A percentile compares a stretch with the other conserved stretches of the same genome.
phyloP scores from a whole-genome alignment of 1,140 invertebrate species.

The Calosoma granatense region DNA sequence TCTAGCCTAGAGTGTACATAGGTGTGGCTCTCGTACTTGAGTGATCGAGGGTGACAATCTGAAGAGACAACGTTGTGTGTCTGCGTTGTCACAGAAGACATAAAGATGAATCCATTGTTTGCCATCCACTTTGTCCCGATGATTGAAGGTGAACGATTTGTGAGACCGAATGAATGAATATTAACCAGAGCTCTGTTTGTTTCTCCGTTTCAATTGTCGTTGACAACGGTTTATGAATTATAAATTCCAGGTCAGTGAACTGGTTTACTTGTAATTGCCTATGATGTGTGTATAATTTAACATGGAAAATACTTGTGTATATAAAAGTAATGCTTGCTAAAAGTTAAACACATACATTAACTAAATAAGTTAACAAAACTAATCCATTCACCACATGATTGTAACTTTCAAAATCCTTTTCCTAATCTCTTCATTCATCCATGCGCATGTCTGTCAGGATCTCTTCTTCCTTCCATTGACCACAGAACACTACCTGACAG shows the following conservation, averaged over 20 bases:
- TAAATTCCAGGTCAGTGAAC: neutral
- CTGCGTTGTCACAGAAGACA: no score
- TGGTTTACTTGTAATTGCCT: neutral
- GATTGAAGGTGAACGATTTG: no score
- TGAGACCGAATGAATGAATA: neutral
- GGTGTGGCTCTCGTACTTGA: no score
- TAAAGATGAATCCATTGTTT: no score
- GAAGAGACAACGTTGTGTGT: no score
- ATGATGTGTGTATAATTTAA: neutral
- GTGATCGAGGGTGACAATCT: no score
- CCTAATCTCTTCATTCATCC: no score
- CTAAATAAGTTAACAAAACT: neutral
- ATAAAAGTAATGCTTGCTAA: neutral
- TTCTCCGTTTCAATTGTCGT: neutral
- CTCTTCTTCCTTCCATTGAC: neutral
- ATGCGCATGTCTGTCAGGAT: no score
- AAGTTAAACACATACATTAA: no score
- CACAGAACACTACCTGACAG: neutral
- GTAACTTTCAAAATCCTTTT: neutral
- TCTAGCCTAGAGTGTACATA: no score
- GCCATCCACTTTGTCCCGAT: no score
- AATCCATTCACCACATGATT: neutral
- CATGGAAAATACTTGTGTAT: neutral
- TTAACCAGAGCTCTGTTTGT: neutral
- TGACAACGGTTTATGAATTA: neutral